A percentile compares a stretch with the other conserved stretches of the same genome.
phyloP scores from a whole-genome alignment of 2,797 vertebrate species.

The Ctenosaura bakeri region DNA sequence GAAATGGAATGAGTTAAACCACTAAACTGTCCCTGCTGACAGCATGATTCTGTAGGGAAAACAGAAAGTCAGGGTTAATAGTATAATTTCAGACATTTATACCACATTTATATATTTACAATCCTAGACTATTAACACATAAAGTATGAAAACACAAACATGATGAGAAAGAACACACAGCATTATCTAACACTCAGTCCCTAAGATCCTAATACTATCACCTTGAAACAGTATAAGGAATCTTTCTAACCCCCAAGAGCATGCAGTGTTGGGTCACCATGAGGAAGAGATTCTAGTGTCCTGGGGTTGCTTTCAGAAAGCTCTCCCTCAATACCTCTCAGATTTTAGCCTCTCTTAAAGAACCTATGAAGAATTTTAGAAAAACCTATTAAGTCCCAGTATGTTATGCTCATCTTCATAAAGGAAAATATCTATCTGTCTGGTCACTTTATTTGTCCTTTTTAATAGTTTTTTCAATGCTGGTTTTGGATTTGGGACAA shows the following conservation, averaged over 20 bases:
- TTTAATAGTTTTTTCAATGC: neutral
- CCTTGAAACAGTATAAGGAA: neutral
- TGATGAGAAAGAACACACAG: neutral
- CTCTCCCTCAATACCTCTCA: neutral
- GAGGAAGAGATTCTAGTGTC: neutral
- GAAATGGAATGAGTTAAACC: constrained; percentile 79
- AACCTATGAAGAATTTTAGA: neutral
- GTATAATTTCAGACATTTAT: neutral
- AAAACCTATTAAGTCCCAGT: neutral
- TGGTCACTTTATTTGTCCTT: neutral
- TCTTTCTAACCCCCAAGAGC: neutral
- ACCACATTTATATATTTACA: neutral
- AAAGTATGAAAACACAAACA: neutral
- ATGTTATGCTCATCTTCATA: neutral
- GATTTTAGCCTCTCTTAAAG: neutral
- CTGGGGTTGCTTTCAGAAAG: neutral
- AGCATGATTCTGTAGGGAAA: constrained; percentile 86
- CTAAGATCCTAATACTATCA: neutral
- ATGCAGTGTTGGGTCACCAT: neutral
- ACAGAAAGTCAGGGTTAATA: constrained; percentile 13
- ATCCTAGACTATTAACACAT: neutral
- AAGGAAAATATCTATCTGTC: neutral
- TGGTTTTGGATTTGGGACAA: neutral
- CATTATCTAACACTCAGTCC: neutral
- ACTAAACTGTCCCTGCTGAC: constrained; percentile 93